Conservation (phyloP, 2,797 vertebrate species). For the Xiphophorus birchmanni region DNA sequence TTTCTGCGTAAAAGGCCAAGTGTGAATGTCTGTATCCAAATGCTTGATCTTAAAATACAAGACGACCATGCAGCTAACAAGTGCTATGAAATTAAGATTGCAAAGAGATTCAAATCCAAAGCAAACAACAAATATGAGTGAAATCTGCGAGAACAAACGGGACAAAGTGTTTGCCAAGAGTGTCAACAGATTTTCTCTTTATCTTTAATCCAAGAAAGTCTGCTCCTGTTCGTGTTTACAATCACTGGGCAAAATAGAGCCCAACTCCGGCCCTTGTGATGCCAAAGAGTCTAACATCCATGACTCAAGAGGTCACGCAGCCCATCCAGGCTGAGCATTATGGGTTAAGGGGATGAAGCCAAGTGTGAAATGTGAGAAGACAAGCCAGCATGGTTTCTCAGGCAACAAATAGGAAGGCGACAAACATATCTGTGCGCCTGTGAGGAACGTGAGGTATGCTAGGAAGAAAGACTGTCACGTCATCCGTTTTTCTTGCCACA, state of each 20-base stretch:
- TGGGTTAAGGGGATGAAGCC: conserved; percentile 80
- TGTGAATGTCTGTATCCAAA: conserved; percentile 38
- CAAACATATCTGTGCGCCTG: conserved; percentile 69
- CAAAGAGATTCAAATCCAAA: conserved; percentile 22
- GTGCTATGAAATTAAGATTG: conserved; percentile 14
- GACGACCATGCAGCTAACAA: conserved; percentile 4
- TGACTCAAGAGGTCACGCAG: conserved; percentile 75
- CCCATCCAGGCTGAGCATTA: conserved; percentile 60
- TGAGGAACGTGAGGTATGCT: conserved; percentile 62
- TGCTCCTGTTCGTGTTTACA: conserved; percentile 30
- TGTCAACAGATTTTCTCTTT: conserved; percentile 13
- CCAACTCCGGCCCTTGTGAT: conserved; percentile 55
- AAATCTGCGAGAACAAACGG: conserved; percentile 33
- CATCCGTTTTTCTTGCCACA: conserved; percentile 48
- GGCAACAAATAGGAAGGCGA: conserved; percentile 77
- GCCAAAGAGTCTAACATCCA: conserved; percentile 69
- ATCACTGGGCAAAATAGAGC: conserved; percentile 44
- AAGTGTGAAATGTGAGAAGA: conserved; percentile 83
- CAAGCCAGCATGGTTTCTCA: conserved; percentile 81
- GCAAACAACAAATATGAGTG: conserved; percentile 16
- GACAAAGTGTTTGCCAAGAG: conserved; percentile 17
- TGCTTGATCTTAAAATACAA: conserved; percentile 28
- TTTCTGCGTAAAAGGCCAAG: conserved; percentile 38
- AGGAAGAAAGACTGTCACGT: conserved; percentile 55
- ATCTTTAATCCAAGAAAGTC: conserved; percentile 32